Evolutionary conservation across 2,797 vertebrate genomes (phyloP).

Genomic region (Loris lydekkerianus): DNA sequence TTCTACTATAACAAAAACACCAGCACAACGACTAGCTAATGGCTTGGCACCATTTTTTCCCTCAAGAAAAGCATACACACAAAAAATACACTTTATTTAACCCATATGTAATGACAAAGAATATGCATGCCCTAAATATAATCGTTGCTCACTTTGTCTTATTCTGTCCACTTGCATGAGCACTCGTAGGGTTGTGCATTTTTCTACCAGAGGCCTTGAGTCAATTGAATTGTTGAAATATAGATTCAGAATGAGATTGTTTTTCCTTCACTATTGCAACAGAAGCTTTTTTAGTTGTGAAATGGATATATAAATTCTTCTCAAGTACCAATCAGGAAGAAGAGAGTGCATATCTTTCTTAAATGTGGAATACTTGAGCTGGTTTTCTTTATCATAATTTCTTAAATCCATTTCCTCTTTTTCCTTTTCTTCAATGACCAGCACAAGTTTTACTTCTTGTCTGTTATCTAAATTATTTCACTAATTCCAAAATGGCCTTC

Average conservation of each 20-base stretch:
- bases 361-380: background rate
- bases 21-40: background rate
- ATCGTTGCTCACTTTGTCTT: background rate
- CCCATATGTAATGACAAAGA: background rate
- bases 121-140: background rate
- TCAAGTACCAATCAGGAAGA: background rate
- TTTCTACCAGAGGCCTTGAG: background rate
- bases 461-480: conserved; percentile 48
- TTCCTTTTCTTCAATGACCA: background rate
- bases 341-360: background rate
- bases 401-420: conserved; percentile 42
- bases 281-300: background rate
- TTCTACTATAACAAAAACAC: background rate
- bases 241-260: background rate
- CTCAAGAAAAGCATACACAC: background rate
- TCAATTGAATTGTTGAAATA: background rate
- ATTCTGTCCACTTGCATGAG: background rate
- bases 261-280: background rate
- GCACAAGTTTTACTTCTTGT: background rate
- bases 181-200: background rate
- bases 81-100: conserved; percentile 32
- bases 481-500: background rate
- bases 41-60: background rate
- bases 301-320: conserved; percentile 17
- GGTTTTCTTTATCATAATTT: conserved; percentile 19